Conservation (phyloP, 2,113 vertebrate genomes). For the Bufo bufo region DNA sequence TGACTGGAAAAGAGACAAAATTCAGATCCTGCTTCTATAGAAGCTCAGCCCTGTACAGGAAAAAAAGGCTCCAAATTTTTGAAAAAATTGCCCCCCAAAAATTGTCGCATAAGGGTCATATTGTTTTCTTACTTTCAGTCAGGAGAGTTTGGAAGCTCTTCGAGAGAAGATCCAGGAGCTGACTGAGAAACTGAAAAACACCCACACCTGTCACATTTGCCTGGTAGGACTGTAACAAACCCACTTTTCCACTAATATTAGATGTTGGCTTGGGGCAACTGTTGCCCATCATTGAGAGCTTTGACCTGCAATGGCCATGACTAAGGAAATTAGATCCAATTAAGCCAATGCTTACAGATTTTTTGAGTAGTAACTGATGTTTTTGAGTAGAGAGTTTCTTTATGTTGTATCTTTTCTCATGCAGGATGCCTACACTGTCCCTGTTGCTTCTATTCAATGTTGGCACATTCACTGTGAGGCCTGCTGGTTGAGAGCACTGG, state of each 20-base stretch:
- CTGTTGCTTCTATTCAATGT: constrained; percentile 81
- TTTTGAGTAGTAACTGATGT: too few relatives aligned
- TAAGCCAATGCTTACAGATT: too few relatives aligned
- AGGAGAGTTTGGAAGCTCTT: constrained; percentile 36
- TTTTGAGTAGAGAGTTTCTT: too few relatives aligned
- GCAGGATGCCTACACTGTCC: constrained; percentile 77
- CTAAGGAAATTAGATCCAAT: not conserved
- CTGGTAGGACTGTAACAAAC: constrained; percentile 30
- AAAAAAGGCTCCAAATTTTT: too few relatives aligned
- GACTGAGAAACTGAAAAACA: constrained; percentile 40
- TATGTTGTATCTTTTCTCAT: not conserved
- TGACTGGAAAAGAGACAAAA: too few relatives aligned
- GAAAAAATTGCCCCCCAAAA: too few relatives aligned
- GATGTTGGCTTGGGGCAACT: too few relatives aligned
- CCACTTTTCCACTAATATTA: too few relatives aligned
- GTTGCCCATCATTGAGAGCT: not conserved
- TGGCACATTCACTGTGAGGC: constrained; percentile 85
- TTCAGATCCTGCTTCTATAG: too few relatives aligned
- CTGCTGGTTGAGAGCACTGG: constrained; percentile 81
- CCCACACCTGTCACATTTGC: constrained; percentile 58
- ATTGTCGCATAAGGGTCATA: not conserved
- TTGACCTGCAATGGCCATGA: not conserved
- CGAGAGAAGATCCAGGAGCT: constrained; percentile 58
- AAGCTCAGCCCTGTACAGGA: too few relatives aligned
- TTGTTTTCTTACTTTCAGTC: not conserved